phyloP scores from a whole-genome alignment of 2,797 vertebrate genomes.

The Rhincodon typus region DNA sequence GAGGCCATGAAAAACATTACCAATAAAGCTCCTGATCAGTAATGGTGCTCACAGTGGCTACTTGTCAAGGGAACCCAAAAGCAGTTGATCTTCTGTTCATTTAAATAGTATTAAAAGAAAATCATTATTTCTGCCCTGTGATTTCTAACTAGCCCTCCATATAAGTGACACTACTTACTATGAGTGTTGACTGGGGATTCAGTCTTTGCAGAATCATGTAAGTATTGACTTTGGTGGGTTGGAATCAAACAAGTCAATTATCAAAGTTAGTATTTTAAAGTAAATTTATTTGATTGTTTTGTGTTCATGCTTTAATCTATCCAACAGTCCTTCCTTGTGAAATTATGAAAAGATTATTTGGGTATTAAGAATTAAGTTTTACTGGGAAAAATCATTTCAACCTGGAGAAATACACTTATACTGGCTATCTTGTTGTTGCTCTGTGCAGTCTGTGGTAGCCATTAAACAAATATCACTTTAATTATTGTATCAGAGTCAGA shows the following conservation, averaged over 20 bases:
- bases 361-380: neutral
- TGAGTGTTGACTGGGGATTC: neutral
- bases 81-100: neutral
- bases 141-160: neutral
- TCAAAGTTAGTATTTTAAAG: neutral
- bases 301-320: neutral
- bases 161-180: neutral
- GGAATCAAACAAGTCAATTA: neutral
- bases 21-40: neutral
- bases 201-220: neutral
- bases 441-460: too few relatives aligned
- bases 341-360: constrained; percentile 4
- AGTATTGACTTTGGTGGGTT: neutral
- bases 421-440: too few relatives aligned
- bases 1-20: neutral
- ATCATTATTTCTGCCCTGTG: neutral
- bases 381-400: neutral
- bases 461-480: too few relatives aligned
- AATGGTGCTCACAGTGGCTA: too few relatives aligned
- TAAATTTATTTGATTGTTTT: neutral
- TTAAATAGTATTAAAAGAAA: constrained; percentile 2
- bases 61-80: neutral
- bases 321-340: neutral
- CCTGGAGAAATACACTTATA: neutral
- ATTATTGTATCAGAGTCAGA: too few relatives aligned